Evolutionary conservation across 2,888 invertebrate genomes (phyloP).

Genomic region (Hirtodrosophila histrioides): DNA sequence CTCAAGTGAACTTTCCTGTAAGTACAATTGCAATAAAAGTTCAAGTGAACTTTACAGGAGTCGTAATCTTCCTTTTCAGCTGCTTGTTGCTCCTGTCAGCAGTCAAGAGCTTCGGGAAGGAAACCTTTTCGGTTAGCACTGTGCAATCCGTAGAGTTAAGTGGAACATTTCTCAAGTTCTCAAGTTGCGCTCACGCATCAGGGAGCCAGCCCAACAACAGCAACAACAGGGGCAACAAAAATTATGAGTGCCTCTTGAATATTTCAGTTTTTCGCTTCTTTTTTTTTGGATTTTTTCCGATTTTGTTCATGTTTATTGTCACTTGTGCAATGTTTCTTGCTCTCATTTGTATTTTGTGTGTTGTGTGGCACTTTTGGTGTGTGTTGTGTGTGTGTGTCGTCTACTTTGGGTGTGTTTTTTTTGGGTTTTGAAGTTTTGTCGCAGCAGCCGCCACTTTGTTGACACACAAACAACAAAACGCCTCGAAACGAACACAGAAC

Average conservation of each 20-base stretch:
- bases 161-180: constrained; percentile 38
- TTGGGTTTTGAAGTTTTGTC: constrained; percentile 35
- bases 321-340: constrained; percentile 47
- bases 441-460: constrained; percentile 56
- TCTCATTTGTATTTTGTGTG: constrained; percentile 21
- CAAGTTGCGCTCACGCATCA: constrained; percentile 58
- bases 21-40: constrained; percentile 22
- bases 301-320: constrained; percentile 55
- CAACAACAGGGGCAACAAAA: constrained; percentile 14
- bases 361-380: constrained; percentile 6
- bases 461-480: constrained; percentile 64
- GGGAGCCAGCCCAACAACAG: constrained; percentile 8
- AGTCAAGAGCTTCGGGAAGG: constrained; percentile 25
- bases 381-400: constrained; percentile 7
- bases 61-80: constrained; percentile 12
- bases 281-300: constrained; percentile 10
- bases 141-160: constrained; percentile 21
- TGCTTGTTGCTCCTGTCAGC: background rate
- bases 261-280: constrained; percentile 32
- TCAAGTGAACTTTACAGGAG: constrained; percentile 30
- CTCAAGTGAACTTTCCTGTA: background rate
- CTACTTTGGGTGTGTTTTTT: constrained; percentile 18
- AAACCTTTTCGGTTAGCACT: constrained; percentile 3
- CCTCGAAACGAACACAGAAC: constrained; percentile 44
- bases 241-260: constrained; percentile 67